Evolutionary conservation across 2,797 vertebrate species (phyloP).

Genomic region (Heliangelus exortis): DNA sequence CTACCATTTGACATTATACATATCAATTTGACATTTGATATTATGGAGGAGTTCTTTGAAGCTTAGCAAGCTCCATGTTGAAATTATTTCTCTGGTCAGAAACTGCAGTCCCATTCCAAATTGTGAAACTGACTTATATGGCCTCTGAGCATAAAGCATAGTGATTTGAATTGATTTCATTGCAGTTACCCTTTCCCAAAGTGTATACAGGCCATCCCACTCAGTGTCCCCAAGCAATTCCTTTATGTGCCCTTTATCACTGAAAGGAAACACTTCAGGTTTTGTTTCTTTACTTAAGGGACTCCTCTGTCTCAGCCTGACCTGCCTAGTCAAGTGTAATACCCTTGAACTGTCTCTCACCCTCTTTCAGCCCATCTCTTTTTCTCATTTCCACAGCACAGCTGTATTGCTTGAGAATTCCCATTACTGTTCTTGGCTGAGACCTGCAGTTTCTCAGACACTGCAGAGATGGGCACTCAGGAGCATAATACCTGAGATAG

Average conservation of each 20-base stretch:
- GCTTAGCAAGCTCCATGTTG: neutral
- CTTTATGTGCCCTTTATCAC: neutral
- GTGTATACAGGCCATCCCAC: neutral
- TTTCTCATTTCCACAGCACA: neutral
- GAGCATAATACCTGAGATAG: neutral
- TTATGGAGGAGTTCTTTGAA: neutral
- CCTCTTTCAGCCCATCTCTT: conserved; percentile 1
- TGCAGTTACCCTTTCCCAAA: neutral
- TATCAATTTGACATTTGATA: neutral
- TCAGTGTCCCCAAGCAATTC: neutral
- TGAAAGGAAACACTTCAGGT: neutral
- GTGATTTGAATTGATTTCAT: conserved; percentile 12
- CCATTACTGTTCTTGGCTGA: conserved; percentile 18
- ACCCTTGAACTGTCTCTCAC: conserved; percentile 51
- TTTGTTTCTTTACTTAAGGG: conserved; percentile 12
- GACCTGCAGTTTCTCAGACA: neutral
- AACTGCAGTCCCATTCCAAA: neutral
- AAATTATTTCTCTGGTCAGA: conserved; percentile 2
- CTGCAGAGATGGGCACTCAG: neutral
- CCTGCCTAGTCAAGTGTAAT: neutral
- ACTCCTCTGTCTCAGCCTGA: neutral
- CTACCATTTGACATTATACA: neutral
- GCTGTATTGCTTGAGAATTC: conserved; percentile 33
- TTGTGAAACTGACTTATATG: neutral
- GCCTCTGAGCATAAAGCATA: neutral